Conservation (phyloP, 2,797 vertebrate genomes). For the Peromyscus attwateri region DNA sequence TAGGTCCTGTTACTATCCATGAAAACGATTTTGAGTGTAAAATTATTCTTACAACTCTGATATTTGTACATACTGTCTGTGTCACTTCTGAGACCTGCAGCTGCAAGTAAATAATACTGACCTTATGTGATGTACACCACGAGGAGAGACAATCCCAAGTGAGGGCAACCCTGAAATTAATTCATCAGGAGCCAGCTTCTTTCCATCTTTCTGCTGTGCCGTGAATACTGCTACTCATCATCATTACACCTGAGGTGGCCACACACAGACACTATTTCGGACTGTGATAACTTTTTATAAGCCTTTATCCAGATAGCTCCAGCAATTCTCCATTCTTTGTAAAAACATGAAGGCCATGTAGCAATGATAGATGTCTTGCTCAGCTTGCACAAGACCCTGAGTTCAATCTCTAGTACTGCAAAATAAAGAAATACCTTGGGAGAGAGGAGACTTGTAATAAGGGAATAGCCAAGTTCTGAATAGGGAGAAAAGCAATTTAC, state of each 20-base stretch:
- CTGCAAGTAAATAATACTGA: not conserved
- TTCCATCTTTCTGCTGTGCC: not conserved
- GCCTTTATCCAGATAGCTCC: not conserved
- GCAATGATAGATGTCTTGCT: not conserved
- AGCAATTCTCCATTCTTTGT: not conserved
- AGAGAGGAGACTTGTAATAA: not conserved
- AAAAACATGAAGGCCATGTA: not conserved
- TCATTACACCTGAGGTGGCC: not conserved
- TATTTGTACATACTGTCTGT: constrained; percentile 12
- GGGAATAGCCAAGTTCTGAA: not conserved
- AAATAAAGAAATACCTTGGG: not conserved
- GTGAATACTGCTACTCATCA: not conserved
- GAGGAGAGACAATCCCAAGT: not conserved
- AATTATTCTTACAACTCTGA: constrained; percentile 21
- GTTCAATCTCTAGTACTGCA: not conserved
- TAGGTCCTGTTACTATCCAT: not conserved
- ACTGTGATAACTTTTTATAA: not conserved
- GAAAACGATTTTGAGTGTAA: not conserved
- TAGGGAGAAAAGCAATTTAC: not conserved
- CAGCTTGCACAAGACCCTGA: not conserved
- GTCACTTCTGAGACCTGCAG: not conserved
- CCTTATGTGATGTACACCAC: not conserved
- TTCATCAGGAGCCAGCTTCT: not conserved
- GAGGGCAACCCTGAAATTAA: not conserved
- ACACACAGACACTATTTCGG: not conserved